phyloP scores from a whole-genome alignment of 2,797 vertebrate genomes.

The Triplophysa bombifrons region DNA sequence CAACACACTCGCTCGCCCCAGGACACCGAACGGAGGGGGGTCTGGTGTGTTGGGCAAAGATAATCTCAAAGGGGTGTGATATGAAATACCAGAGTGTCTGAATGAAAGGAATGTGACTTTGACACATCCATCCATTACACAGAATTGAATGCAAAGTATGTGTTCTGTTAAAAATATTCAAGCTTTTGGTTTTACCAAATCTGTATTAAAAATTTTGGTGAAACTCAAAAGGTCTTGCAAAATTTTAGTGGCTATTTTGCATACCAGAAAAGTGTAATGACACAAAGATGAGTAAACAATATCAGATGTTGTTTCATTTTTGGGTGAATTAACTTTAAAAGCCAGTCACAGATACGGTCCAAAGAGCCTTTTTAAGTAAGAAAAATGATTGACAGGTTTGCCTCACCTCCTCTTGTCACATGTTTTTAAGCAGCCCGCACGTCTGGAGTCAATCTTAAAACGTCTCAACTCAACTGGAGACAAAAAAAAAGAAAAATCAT shows the following conservation, averaged over 20 bases:
- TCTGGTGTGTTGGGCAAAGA: constrained; percentile 3
- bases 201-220: no score
- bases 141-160: no score
- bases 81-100: not conserved
- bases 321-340: not conserved
- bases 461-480: not conserved
- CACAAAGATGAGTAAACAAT: not conserved
- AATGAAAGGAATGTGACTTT: not conserved
- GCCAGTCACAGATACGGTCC: no score
- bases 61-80: constrained; percentile 21
- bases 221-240: no score
- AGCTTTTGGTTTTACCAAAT: no score
- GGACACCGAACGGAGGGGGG: constrained; percentile 9
- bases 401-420: not conserved
- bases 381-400: not conserved
- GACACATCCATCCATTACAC: not conserved
- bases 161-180: no score
- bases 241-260: not conserved
- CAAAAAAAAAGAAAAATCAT: not conserved
- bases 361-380: no score
- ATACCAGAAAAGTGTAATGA: not conserved
- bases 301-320: not conserved
- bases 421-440: not conserved
- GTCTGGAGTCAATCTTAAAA: not conserved
- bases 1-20: constrained; percentile 62